phyloP scores from a whole-genome alignment of 2,888 invertebrate species.

The Yponomeuta cagnagella region DNA sequence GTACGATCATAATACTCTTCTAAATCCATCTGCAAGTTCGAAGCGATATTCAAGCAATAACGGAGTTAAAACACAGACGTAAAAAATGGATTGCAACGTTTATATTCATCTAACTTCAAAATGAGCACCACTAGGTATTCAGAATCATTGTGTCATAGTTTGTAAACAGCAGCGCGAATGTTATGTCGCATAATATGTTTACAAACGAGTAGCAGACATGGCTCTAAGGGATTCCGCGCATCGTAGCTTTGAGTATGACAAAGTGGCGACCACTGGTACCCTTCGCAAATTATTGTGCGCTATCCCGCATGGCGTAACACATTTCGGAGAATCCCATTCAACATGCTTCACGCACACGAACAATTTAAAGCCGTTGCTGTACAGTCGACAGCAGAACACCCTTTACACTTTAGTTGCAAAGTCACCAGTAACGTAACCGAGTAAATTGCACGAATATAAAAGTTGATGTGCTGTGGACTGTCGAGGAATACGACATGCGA shows the following conservation, averaged over 20 bases:
- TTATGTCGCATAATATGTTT: background rate
- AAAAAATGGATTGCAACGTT: background rate
- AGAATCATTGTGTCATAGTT: background rate
- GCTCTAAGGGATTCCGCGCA: slow-evolving; percentile 8
- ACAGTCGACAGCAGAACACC: background rate
- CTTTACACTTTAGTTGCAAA: background rate
- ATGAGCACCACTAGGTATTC: background rate
- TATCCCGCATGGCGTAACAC: background rate
- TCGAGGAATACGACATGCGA: too few species aligned
- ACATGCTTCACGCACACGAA: background rate
- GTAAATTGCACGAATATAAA: too few species aligned
- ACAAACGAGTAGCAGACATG: background rate
- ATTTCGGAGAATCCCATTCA: background rate
- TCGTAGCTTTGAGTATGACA: background rate
- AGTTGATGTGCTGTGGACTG: too few species aligned
- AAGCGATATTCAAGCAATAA: background rate
- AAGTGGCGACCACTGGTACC: background rate
- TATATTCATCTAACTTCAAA: background rate
- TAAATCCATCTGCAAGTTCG: background rate
- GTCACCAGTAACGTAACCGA: too few species aligned
- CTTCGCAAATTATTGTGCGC: slow-evolving; percentile 5
- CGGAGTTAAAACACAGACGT: background rate
- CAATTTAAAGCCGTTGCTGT: background rate
- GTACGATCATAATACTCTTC: background rate
- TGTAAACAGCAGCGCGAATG: background rate